Base-by-base conservation (phyloP, 2,888 invertebrate genomes). In the Tinea trinotella region DNA sequence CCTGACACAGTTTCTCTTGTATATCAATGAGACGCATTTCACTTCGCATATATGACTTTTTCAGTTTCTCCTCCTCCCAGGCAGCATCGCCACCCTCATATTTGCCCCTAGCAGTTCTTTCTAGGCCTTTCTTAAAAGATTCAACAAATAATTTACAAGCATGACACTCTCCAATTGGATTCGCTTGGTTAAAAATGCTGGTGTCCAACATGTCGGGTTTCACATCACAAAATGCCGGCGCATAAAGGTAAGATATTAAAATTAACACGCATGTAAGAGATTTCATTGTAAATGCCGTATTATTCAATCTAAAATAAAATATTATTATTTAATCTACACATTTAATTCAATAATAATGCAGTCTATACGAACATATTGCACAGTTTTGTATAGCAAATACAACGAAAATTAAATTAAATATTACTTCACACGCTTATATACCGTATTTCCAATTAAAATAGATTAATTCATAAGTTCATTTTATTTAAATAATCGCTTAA, bases 11-110 rank as follows among this genome's bases (percentile, higher is more conserved):
- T 17, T 90, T 87, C 66, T 98, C 97, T 76, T 96, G 93, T 54
- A 98, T 95, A 74, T 98, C 98, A 10, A 95, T 90, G 36, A 98
- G 83, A 52, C 98, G 88, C 56, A 97, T 91, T 87, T 97, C 98
- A 72, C 97, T 96, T 7, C 89, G 92, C 58, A 92, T 90, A 71
- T 97, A 97, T 1, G 91, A 90, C 53, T 91, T 91, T 59, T 93
- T 91, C 54, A 95, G 76, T 62, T 95, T 94, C 66, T 95, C 92
- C 71, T 96, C 95, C 70, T 97, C 97, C 96, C 97, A 97, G 3
- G 94, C 95, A 0, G 96, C 90, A 71, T 97, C 97, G 0, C 97
- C 97, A 2, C 97, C 97, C 63, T 95, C 97, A 76, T 93, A 96
- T 73, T 96, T 95, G 9, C 93, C 94, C 62, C 94, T 89, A n/a